A percentile compares a stretch with the other conserved stretches of the same genome.
Evolutionary conservation across 2,113 vertebrate species (phyloP).

Genomic region (Phrynosoma platyrhinos): DNA sequence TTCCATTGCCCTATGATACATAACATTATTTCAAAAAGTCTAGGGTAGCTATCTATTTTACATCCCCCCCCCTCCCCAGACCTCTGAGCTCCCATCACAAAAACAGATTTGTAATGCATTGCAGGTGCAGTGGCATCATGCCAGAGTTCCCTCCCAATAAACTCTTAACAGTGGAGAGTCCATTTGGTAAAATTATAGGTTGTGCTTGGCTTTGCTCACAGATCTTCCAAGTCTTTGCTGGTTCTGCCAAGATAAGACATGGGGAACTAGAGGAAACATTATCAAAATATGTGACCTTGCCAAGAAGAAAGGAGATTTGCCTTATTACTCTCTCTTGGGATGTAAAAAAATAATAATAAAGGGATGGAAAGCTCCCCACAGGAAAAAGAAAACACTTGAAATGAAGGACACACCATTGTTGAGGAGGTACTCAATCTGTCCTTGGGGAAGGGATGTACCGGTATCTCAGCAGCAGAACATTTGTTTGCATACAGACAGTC

Average conservation of each 20-base stretch:
- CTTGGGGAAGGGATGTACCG: too few species aligned
- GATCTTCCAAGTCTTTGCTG: background rate
- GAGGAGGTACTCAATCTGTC: background rate
- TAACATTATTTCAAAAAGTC: rapidly evolving
- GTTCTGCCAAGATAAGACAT: background rate
- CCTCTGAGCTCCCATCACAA: background rate
- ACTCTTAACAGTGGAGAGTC: background rate
- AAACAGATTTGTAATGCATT: background rate
- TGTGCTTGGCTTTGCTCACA: background rate
- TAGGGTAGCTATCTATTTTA: background rate
- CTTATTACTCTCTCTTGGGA: background rate
- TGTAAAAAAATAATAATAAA: background rate
- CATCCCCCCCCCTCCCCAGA: background rate
- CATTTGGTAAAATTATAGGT: background rate
- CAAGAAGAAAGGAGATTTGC: background rate
- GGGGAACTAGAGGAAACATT: rapidly evolving
- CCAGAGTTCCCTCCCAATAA: background rate
- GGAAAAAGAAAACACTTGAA: background rate
- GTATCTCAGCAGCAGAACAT: background rate
- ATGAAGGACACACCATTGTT: background rate
- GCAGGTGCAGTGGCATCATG: background rate
- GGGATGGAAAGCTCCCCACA: background rate
- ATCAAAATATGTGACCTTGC: background rate
- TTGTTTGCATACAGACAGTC: background rate
- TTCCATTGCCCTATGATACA: background rate